A percentile compares a stretch with the other conserved stretches of the same genome.
Conservation (phyloP, 2,113 vertebrate species). For the Progne subis region DNA sequence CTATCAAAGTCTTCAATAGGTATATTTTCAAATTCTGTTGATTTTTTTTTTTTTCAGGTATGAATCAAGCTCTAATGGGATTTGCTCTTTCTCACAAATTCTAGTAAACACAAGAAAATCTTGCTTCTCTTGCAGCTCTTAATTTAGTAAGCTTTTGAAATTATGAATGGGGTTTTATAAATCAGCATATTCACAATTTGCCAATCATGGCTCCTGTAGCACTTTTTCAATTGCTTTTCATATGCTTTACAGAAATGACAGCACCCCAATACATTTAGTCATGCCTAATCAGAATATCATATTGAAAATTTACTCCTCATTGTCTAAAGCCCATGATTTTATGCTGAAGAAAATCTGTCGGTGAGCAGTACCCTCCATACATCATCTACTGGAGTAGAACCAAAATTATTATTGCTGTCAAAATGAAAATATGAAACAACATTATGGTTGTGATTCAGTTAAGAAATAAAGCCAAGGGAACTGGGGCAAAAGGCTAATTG, state of each 20-base stretch:
- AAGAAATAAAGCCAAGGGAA: conserved; percentile 47
- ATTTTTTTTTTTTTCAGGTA: conserved; percentile 45
- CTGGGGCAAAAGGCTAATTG: conserved; percentile 59
- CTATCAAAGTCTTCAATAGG: conserved; percentile 44
- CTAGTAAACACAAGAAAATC: conserved; percentile 51
- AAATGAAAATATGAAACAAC: conserved; percentile 34
- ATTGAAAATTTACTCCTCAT: conserved; percentile 2
- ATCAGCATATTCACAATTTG: conserved; percentile 65
- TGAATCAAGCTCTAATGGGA: conserved; percentile 46
- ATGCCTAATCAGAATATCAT: neutral
- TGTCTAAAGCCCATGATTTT: neutral
- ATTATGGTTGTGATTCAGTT: neutral
- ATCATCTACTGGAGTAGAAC: conserved; percentile 19
- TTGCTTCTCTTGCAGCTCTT: conserved; percentile 29
- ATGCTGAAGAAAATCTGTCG: neutral
- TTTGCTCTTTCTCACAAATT: conserved; percentile 47
- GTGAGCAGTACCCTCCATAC: neutral
- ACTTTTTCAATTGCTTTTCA: conserved; percentile 17
- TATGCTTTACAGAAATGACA: neutral
- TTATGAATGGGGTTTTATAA: conserved; percentile 36
- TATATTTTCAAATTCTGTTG: conserved; percentile 30
- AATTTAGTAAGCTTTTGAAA: conserved; percentile 46
- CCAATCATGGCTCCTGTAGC: conserved; percentile 30
- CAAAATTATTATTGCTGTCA: conserved; percentile 19
- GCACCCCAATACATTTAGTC: neutral